Evolutionary conservation across 2,888 invertebrate genomes (phyloP), one percentile per base, ranked within the genome.

Genomic region (Linyphia triangularis): DNA sequence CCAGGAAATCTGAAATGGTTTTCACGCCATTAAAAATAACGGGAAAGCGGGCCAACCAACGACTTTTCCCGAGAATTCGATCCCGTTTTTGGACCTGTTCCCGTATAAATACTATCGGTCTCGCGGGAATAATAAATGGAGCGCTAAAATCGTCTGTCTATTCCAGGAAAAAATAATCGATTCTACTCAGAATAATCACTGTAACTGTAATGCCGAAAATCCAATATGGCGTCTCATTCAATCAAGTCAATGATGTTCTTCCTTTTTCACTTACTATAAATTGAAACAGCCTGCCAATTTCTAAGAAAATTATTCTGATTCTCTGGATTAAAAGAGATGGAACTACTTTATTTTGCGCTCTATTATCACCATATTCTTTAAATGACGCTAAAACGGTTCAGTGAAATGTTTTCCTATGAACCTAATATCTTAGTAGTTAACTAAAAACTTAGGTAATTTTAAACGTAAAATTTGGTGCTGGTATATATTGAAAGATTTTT

Each of bases 81-180:
- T 19, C 26, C 72, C 82, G 10, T 13, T 72, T 82, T 82, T 82
- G 72, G 82, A 82, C 22, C 61, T 40, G 30, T 72, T 82, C 82
- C 63, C 72, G 43, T 72, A 72, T 82, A 57, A 70, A 81, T 81
- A 81, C 30, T 57, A 59, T 30, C 57, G 73, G 70, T 24, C 59
- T 65, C 22, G 69, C 26, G 33, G 26, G 82, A 72, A 82, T 40
- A 43, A 59, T 70, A 82, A 82, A 82, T 61, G 72, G 72, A 43
- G 72, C 72, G 72, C 82, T 72, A 63, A 72, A 82, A 82, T 82
- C 82, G 72, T 82, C 43, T 63, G 61, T 69, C n/a, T 16, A 24
- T 72, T 37, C 82, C 22, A 26, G 82, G 63, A 82, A 82, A 61
- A 16, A 59, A 24, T 13, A 72, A 72, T 82, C 72, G 72, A 72